Base-by-base conservation (phyloP, 2,888 invertebrate species). In the Tenthredo notha region DNA sequence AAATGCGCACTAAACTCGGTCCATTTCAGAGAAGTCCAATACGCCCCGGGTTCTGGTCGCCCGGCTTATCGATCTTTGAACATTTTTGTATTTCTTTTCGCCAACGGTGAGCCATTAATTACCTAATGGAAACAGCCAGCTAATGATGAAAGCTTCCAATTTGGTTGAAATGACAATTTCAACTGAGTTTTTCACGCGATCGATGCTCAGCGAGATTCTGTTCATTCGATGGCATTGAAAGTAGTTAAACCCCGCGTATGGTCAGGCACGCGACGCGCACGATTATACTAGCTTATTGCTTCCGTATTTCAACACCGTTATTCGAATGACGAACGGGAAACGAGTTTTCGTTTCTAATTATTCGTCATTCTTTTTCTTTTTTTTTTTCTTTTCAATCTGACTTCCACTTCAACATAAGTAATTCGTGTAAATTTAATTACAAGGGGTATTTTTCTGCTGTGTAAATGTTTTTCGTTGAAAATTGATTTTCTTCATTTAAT, bases 121-220 rank as follows among this genome's bases (percentile, higher is more conserved):
- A 80, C 61, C 58, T 54, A 61, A 80, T 80, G 80, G 33, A 33
- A 25, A 77, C 21, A 21, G 25, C 58, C 61, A 18, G 21, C 37
- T 58, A 61, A 33, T 18, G n/a, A 15, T 40, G 80, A 61, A 61
- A 61, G 58, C 80, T 40, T 80, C 21, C 80, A 80, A 80, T 80
- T 40, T 37, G 33, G 58, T 61, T 80, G 6, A 40, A 80, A 80
- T 61, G 80, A 80, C 78, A 61, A 61, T 78, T 78, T 58, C 37
- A 10, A 58, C 37, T 29, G 78, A 78, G 40, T 54, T 50, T 77
- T 77, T 77, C 50, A 29, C 77, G 77, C 80, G 58, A 58, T 80
- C 80, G 80, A 80, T 61, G 7, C 50, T n/a, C 29, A 5, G 18
- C 7, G 50, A 47, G 18, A 40, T 25, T 21, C 47, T 9, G 37